Conservation (phyloP, 1,140 invertebrate genomes). For the Dendrolimus punctatus region DNA sequence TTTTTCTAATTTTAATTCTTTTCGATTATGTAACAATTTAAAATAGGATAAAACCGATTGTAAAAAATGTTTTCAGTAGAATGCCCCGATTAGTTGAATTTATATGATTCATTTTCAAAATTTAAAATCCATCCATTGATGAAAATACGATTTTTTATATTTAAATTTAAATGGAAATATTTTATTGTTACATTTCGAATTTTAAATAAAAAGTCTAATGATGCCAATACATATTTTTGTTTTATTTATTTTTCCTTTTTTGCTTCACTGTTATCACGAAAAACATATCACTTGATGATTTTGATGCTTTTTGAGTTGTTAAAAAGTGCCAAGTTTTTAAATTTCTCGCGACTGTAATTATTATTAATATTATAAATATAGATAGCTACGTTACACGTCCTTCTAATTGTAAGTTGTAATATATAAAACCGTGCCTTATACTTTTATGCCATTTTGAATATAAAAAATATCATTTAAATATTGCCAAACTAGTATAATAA, state of each 20-base stretch:
- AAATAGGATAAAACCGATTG: conserved; percentile 3
- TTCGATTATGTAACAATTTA: conserved; percentile 39
- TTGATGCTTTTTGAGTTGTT: no score
- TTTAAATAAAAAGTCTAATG: conserved; percentile 59
- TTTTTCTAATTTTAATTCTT: conserved; percentile 27
- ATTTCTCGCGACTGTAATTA: conserved; percentile 15
- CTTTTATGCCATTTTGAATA: conserved; percentile 65
- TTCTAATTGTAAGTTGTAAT: conserved; percentile 53
- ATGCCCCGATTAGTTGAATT: conserved; percentile 16
- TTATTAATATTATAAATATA: conserved; percentile 27
- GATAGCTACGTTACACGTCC: conserved; percentile 56
- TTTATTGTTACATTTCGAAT: conserved; percentile 65
- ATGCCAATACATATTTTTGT: conserved; percentile 39
- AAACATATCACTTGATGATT: background rate
- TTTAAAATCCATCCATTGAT: conserved; percentile 58
- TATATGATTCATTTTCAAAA: conserved; percentile 31
- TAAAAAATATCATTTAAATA: conserved; percentile 63
- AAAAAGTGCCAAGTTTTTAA: conserved; percentile 15
- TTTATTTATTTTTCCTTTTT: conserved; percentile 47
- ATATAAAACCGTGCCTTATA: conserved; percentile 66
- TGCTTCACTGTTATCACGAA: no score
- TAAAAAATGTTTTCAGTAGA: conserved; percentile 7
- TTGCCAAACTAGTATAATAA: conserved; percentile 43
- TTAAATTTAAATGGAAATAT: conserved; percentile 37
- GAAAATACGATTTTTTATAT: conserved; percentile 60